phyloP scores from a whole-genome alignment of 1,140 invertebrate genomes.

The Scaptomyza graminum region DNA sequence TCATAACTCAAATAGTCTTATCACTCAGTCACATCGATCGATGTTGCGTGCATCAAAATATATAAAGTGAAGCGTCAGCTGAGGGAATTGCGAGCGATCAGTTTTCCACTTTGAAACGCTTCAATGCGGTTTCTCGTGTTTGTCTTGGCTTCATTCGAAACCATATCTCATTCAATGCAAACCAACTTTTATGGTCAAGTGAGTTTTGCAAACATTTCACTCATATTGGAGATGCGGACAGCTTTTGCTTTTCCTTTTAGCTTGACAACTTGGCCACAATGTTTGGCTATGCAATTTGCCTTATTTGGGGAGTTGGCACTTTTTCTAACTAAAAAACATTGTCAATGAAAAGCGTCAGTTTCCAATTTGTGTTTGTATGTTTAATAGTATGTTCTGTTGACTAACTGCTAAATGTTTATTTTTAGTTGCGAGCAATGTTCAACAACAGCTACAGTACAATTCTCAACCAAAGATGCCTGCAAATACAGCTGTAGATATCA shows the following conservation, averaged over 20 bases:
- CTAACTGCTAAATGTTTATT: slow-evolving; percentile 35
- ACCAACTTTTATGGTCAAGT: slow-evolving; percentile 35
- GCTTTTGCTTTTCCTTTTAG: slow-evolving; percentile 34
- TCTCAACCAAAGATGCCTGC: slow-evolving; percentile 2
- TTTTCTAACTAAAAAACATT: slow-evolving; percentile 48
- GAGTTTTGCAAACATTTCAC: slow-evolving; percentile 49
- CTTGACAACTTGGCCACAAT: slow-evolving; percentile 14
- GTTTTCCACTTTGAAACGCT: slow-evolving; percentile 42
- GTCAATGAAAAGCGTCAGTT: slow-evolving; percentile 9
- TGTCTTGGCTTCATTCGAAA: slow-evolving; percentile 21
- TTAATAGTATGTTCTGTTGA: slow-evolving; percentile 2
- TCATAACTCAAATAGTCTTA: slow-evolving; percentile 47
- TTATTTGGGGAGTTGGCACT: slow-evolving; percentile 25
- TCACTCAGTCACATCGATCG: slow-evolving; percentile 52
- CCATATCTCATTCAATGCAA: slow-evolving; percentile 19
- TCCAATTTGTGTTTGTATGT: neutral
- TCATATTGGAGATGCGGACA: slow-evolving; percentile 7
- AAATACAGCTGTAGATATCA: no score
- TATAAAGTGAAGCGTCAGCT: slow-evolving; percentile 33
- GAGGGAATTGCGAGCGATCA: slow-evolving; percentile 28
- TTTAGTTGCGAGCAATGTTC: slow-evolving; percentile 11
- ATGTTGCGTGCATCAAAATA: slow-evolving; percentile 45
- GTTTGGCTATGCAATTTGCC: slow-evolving; percentile 42
- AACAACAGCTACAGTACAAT: slow-evolving; percentile 20
- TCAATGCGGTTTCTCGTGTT: slow-evolving; percentile 44